phyloP scores from a whole-genome alignment of 2,797 vertebrate species.

The Silurus lanzhouensis region DNA sequence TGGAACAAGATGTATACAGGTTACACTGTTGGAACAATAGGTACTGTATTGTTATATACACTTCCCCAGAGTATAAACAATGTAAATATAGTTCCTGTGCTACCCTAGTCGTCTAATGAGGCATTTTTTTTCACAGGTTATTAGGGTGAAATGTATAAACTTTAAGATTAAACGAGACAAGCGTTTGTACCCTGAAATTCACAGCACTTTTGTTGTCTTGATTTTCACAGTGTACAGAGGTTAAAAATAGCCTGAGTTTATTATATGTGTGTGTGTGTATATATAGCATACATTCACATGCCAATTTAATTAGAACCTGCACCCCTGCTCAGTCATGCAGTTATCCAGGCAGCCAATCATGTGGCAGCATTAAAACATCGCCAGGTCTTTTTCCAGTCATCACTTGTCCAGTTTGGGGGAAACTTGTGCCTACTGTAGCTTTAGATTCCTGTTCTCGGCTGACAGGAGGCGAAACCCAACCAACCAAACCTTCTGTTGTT shows the following conservation, averaged over 20 bases:
- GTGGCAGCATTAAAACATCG: background rate
- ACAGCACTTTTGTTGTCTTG: background rate
- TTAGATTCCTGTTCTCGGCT: background rate
- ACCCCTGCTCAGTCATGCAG: background rate
- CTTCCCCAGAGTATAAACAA: no score
- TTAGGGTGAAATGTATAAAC: background rate
- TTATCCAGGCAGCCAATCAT: background rate
- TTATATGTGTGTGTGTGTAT: background rate
- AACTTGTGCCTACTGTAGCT: background rate
- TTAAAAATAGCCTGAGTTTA: background rate
- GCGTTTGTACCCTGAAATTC: background rate
- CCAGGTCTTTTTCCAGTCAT: background rate
- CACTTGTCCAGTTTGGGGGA: background rate
- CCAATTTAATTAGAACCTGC: constrained; percentile 4
- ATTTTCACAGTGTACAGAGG: background rate
- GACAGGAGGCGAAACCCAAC: background rate
- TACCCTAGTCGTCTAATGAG: background rate
- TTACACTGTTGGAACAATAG: background rate
- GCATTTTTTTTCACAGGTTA: background rate
- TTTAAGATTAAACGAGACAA: background rate
- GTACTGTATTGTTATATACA: background rate
- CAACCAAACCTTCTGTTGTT: background rate
- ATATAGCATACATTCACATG: background rate
- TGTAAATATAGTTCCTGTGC: background rate
- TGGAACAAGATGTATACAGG: background rate